Evolutionary conservation across 2,888 invertebrate genomes (phyloP).

Genomic region (Epistrophe grossulariae): DNA sequence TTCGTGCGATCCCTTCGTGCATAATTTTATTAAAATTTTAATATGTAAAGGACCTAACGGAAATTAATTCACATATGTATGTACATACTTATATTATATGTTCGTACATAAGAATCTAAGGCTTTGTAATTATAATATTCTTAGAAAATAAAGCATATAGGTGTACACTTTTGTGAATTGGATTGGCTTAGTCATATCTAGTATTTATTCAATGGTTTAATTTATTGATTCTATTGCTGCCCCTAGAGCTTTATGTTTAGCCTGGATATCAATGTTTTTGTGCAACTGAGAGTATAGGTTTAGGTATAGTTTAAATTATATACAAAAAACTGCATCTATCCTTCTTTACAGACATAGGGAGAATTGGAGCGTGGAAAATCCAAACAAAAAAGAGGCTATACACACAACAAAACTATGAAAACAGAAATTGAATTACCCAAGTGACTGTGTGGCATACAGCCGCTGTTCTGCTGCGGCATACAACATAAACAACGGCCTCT

Average conservation of each 20-base stretch:
- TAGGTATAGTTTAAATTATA: neutral
- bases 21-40: too few relatives aligned
- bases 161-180: neutral
- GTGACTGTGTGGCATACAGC: conserved; percentile 13
- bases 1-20: too few relatives aligned
- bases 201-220: too few relatives aligned
- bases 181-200: neutral
- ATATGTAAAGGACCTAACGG: too few relatives aligned
- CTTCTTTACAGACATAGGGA: neutral
- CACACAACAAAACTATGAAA: conserved; percentile 14
- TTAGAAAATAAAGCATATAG: neutral
- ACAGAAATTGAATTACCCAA: conserved; percentile 30
- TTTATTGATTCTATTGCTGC: neutral
- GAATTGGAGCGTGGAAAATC: conserved; percentile 28
- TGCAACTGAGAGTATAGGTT: neutral
- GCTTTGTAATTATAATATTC: too few relatives aligned
- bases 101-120: too few relatives aligned
- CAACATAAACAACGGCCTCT: conserved; percentile 19
- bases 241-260: neutral
- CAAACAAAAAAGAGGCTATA: neutral
- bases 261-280: neutral
- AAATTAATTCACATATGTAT: too few relatives aligned
- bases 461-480: neutral
- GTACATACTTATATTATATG: too few relatives aligned
- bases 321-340: neutral